Percentiles rank a stretch among this genome's conserved stretches.
phyloP scores from a whole-genome alignment of 2,888 invertebrate species.

The Eledona agricola region DNA sequence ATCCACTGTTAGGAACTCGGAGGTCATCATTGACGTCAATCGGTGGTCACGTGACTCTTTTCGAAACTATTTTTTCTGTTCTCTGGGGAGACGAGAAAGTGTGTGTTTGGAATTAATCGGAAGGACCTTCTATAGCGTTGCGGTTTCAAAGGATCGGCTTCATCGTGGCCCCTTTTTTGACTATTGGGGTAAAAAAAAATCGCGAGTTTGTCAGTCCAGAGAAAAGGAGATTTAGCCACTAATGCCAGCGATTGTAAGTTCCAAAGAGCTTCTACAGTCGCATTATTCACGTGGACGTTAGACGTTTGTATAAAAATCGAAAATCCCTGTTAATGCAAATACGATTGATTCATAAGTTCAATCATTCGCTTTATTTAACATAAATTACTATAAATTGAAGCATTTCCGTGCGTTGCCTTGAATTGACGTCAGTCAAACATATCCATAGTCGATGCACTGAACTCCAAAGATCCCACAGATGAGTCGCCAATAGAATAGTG shows the following conservation, averaged over 20 bases:
- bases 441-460: slow-evolving; percentile 27
- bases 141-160: too few relatives aligned
- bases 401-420: slow-evolving; percentile 31
- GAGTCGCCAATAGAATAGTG: too few relatives aligned
- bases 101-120: slow-evolving; percentile 10
- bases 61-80: slow-evolving; percentile 49
- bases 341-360: slow-evolving; percentile 17
- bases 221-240: too few relatives aligned
- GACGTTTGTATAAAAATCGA: too few relatives aligned
- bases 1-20: slow-evolving; percentile 60
- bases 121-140: too few relatives aligned
- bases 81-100: slow-evolving; percentile 46
- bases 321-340: too few relatives aligned
- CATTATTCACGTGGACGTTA: too few relatives aligned
- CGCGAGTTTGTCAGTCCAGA: too few relatives aligned
- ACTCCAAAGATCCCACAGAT: slow-evolving; percentile 14
- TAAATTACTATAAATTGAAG: slow-evolving; percentile 29
- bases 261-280: too few relatives aligned
- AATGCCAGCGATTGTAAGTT: too few relatives aligned
- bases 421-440: slow-evolving; percentile 33
- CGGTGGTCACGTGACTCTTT: slow-evolving; percentile 68
- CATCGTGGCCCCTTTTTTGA: too few relatives aligned
- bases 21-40: slow-evolving; percentile 81
- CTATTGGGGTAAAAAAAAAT: too few relatives aligned
- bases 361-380: slow-evolving; percentile 22